phyloP scores from a whole-genome alignment of 1,140 invertebrate species.

The Cydia pomonella region DNA sequence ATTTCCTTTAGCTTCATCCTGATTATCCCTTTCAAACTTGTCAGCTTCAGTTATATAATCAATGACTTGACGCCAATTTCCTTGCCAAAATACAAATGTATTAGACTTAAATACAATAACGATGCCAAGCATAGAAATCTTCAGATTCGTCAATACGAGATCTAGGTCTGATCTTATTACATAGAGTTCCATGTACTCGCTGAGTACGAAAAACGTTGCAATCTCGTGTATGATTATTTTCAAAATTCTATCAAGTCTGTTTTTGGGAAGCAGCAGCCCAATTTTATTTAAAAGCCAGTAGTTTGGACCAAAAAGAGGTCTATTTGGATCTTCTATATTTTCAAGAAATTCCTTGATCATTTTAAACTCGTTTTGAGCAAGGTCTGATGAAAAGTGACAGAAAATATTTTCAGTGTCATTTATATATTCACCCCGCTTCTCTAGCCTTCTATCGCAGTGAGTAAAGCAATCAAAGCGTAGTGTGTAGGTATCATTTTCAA shows the following conservation, averaged over 20 bases:
- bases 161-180: slow-evolving; percentile 62
- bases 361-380: slow-evolving; percentile 25
- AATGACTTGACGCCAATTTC: slow-evolving; percentile 57
- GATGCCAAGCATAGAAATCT: slow-evolving; percentile 69
- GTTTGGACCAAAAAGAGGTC: slow-evolving; percentile 59
- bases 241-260: slow-evolving; percentile 41
- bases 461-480: background rate
- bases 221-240: slow-evolving; percentile 57
- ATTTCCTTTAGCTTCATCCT: slow-evolving; percentile 41
- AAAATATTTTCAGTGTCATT: background rate
- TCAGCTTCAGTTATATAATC: slow-evolving; percentile 65
- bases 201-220: slow-evolving; percentile 57
- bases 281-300: slow-evolving; percentile 62
- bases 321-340: slow-evolving; percentile 52
- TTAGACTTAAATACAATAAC: slow-evolving; percentile 62
- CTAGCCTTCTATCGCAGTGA: background rate
- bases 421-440: slow-evolving; percentile 21
- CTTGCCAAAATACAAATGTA: slow-evolving; percentile 62
- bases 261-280: slow-evolving; percentile 64
- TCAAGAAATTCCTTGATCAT: slow-evolving; percentile 56
- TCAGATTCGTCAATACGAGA: slow-evolving; percentile 62
- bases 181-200: slow-evolving; percentile 65
- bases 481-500: background rate
- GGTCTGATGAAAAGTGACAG: background rate
- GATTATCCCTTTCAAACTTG: slow-evolving; percentile 56